phyloP scores from a whole-genome alignment of 2,888 invertebrate species.

The Boloria euphrosyne region DNA sequence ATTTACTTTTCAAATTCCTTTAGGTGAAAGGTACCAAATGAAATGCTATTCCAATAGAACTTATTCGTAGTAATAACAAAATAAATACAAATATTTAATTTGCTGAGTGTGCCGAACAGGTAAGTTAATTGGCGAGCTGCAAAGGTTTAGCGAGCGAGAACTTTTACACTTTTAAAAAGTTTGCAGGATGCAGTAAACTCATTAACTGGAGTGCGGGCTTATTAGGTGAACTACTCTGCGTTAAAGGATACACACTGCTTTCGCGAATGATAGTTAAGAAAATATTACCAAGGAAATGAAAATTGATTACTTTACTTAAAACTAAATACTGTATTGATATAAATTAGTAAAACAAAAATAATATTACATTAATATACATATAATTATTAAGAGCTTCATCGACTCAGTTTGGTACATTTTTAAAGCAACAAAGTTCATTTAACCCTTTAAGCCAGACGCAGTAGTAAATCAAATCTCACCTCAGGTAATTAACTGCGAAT shows the following conservation, averaged over 20 bases:
- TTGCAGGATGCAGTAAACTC: conserved; percentile 71
- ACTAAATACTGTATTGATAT: too few relatives aligned
- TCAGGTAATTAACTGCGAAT: conserved; percentile 18
- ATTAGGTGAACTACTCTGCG: conserved; percentile 54
- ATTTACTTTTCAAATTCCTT: conserved; percentile 13
- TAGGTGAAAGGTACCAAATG: conserved; percentile 19
- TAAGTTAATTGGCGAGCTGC: conserved; percentile 67
- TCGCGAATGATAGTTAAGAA: neutral
- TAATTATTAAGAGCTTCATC: too few relatives aligned
- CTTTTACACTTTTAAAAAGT: conserved; percentile 72
- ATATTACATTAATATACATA: too few relatives aligned
- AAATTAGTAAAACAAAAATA: too few relatives aligned
- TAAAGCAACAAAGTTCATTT: neutral
- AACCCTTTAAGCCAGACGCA: conserved; percentile 12
- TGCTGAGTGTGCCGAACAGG: conserved; percentile 48
- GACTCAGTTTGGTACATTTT: too few relatives aligned
- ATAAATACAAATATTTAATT: conserved; percentile 54
- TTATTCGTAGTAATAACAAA: conserved; percentile 34
- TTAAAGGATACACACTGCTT: conserved; percentile 17
- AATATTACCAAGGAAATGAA: neutral
- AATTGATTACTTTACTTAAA: too few relatives aligned
- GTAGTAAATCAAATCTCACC: conserved; percentile 23
- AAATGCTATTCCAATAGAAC: conserved; percentile 32
- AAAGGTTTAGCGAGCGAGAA: conserved; percentile 59
- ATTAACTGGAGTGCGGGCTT: conserved; percentile 73